Conservation (phyloP, 1,140 invertebrate genomes). For the Maniola jurtina region DNA sequence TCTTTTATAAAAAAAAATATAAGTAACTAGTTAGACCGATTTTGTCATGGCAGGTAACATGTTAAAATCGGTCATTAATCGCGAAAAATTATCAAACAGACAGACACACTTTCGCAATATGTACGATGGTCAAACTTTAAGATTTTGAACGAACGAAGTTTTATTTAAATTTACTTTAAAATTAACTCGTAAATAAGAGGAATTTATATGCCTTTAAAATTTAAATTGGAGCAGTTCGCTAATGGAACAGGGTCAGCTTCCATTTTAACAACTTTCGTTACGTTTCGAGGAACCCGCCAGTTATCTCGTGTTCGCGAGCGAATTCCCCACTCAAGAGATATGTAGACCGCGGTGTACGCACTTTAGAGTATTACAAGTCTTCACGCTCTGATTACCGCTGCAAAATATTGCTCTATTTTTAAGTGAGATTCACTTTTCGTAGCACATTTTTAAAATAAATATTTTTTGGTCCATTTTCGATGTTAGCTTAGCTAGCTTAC, state of each 20-base stretch:
- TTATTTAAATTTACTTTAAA: too few species aligned
- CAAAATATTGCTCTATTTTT: neutral
- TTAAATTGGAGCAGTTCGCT: neutral
- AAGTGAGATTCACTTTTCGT: neutral
- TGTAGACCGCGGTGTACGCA: conserved; percentile 6
- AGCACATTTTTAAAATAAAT: neutral
- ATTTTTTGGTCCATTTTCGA: too few species aligned
- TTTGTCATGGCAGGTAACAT: too few species aligned
- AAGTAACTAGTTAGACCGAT: too few species aligned
- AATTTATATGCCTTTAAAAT: neutral
- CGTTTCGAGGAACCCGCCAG: conserved; percentile 2
- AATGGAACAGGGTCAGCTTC: conserved; percentile 3
- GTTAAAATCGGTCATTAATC: too few species aligned
- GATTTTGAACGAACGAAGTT: too few species aligned
- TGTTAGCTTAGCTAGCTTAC: too few species aligned
- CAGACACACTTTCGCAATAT: too few species aligned
- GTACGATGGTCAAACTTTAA: too few species aligned
- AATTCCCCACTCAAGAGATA: conserved; percentile 1
- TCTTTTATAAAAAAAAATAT: too few species aligned
- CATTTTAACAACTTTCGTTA: conserved; percentile 2
- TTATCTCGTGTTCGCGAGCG: conserved; percentile 1
- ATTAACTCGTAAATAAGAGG: neutral
- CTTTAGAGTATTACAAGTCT: conserved; percentile 6
- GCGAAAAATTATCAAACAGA: too few species aligned
- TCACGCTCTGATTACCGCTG: neutral